A percentile compares a stretch with the other conserved stretches of the same genome.
phyloP scores from a whole-genome alignment of 2,888 invertebrate genomes.

The Penaeus monodon region DNA sequence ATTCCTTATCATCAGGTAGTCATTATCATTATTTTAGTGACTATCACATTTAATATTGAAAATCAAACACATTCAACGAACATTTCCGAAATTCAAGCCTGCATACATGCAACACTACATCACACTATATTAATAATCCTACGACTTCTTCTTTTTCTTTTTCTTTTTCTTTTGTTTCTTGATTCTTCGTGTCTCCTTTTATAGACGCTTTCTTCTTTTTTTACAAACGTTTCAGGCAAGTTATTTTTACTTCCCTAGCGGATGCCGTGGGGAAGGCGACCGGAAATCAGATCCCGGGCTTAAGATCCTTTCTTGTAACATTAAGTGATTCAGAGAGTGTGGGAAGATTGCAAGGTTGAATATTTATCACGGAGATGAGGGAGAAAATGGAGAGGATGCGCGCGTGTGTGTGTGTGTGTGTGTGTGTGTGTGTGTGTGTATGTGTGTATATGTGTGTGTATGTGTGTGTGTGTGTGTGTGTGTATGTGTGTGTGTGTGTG shows the following conservation, averaged over 20 bases:
- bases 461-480: not conserved
- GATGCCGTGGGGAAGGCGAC: not conserved
- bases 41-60: too few relatives aligned
- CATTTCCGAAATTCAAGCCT: too few relatives aligned
- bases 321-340: too few relatives aligned
- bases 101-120: too few relatives aligned
- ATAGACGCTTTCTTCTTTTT: not conserved
- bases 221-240: not conserved
- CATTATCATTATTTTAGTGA: too few relatives aligned
- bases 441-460: not conserved
- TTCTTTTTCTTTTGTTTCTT: not conserved
- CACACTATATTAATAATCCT: too few relatives aligned
- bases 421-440: not conserved
- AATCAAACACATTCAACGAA: too few relatives aligned
- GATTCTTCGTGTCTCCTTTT: not conserved
- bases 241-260: not conserved
- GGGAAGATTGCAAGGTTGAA: too few relatives aligned
- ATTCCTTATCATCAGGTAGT: too few relatives aligned
- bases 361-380: too few relatives aligned
- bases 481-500: not conserved
- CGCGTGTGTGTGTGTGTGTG: not conserved
- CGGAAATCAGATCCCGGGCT: not conserved
- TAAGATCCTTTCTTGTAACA: not conserved
- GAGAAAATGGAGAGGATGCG: too few relatives aligned
- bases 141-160: too few relatives aligned